Evolutionary conservation across 92 coral and sea anemone genomes (phyloP).

Genomic region (Phymanthus crucifer): DNA sequence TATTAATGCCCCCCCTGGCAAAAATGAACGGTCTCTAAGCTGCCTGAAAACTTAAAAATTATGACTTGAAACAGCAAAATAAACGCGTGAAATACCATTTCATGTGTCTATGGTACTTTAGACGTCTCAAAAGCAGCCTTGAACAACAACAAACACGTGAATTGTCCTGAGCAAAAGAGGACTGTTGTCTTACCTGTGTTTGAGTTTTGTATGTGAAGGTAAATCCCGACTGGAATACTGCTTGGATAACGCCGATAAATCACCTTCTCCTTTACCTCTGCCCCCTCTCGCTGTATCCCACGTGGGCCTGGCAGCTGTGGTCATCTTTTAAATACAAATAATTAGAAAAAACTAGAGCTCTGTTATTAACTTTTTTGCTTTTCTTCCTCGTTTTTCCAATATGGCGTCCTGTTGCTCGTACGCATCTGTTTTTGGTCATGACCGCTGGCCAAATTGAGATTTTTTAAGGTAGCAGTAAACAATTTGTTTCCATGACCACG

Average conservation of each 20-base stretch:
- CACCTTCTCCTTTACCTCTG: conserved; percentile 96
- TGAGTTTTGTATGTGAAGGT: conserved; percentile 94
- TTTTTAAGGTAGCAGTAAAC: not conserved
- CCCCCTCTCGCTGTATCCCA: conserved; percentile 98
- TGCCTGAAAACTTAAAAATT: no score
- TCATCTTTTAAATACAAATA: conserved; percentile 43
- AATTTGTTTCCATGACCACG: not conserved
- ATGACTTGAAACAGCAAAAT: no score
- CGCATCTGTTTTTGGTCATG: conserved; percentile 5
- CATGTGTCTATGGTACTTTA: no score
- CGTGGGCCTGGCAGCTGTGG: conserved; percentile 99
- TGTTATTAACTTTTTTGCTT: not conserved
- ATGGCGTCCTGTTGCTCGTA: conserved; percentile 27
- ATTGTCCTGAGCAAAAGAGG: not conserved
- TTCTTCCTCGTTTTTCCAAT: conserved; percentile 9
- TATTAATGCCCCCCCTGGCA: no score
- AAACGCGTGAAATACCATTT: no score
- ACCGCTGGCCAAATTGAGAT: conserved; percentile 6
- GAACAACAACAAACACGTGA: not conserved
- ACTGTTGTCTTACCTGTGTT: conserved; percentile 74
- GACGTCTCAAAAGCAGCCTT: not conserved
- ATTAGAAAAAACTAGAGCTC: not conserved
- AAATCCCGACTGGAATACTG: conserved; percentile 98
- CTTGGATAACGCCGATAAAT: conserved; percentile 89
- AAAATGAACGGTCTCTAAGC: no score